phyloP scores from a whole-genome alignment of 2,888 invertebrate genomes.

The Rhagium mordax region DNA sequence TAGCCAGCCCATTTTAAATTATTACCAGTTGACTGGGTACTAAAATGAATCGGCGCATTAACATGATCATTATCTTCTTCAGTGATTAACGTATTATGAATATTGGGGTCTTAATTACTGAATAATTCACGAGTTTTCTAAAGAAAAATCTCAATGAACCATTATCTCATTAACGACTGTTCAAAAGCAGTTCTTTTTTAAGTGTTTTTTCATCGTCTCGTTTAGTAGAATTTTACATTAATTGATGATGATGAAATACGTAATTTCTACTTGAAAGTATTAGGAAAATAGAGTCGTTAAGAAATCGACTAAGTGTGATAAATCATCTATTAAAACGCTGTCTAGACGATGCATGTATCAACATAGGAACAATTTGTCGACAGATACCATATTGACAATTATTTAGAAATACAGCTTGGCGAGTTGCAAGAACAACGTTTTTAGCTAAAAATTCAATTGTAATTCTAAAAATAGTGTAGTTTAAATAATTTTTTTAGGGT shows the following conservation, averaged over 20 bases:
- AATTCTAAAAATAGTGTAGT: too few relatives aligned
- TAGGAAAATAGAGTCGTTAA: too few relatives aligned
- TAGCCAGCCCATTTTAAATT: conserved; percentile 10
- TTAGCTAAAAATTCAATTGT: too few relatives aligned
- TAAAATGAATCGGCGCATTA: conserved; percentile 52
- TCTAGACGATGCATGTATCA: too few relatives aligned
- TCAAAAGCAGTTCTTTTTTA: neutral
- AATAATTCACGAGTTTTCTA: conserved; percentile 45
- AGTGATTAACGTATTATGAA: conserved; percentile 55
- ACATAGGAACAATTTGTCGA: too few relatives aligned
- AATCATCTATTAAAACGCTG: too few relatives aligned
- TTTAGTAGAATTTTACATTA: conserved; percentile 2
- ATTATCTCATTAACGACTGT: conserved; percentile 14
- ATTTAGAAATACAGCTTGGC: too few relatives aligned
- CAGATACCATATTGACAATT: too few relatives aligned
- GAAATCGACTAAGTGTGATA: too few relatives aligned
- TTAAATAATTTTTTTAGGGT: too few relatives aligned
- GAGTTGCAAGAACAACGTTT: too few relatives aligned
- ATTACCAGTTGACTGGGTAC: neutral
- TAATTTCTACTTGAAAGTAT: too few relatives aligned
- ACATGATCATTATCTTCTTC: conserved; percentile 55
- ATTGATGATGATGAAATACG: neutral
- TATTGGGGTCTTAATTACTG: conserved; percentile 54
- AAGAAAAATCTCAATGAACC: conserved; percentile 20
- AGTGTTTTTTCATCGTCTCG: neutral